phyloP scores from a whole-genome alignment of 2,888 invertebrate genomes.

The Odontocerum albicorne region DNA sequence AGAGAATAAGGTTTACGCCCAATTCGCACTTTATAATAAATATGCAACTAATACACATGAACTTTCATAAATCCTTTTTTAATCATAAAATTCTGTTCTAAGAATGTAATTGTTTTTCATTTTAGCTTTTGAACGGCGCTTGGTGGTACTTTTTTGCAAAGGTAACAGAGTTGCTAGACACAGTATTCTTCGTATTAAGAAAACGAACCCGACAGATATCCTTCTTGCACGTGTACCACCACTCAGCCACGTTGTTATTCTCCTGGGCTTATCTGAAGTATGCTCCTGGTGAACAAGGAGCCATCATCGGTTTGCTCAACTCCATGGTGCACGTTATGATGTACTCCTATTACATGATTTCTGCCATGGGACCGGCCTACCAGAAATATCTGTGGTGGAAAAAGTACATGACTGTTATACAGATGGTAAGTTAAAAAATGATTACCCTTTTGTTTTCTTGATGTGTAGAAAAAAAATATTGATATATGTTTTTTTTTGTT shows the following conservation, averaged over 20 bases:
- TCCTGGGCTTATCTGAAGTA: slow-evolving; percentile 77
- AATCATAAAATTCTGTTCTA: not conserved
- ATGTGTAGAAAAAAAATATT: no score
- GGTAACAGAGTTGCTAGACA: slow-evolving; percentile 76
- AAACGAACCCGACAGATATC: slow-evolving; percentile 79
- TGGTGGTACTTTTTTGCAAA: slow-evolving; percentile 85
- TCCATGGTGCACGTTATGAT: slow-evolving; percentile 79
- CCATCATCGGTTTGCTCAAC: slow-evolving; percentile 71
- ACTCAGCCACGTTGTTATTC: slow-evolving; percentile 72
- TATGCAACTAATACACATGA: not conserved
- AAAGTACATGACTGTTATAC: slow-evolving; percentile 78
- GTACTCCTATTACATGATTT: slow-evolving; percentile 78
- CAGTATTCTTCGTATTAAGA: slow-evolving; percentile 85
- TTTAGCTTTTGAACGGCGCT: slow-evolving; percentile 61
- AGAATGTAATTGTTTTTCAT: slow-evolving; percentile 29
- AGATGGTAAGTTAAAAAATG: slow-evolving; percentile 64
- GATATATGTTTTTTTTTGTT: not conserved
- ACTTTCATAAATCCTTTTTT: not conserved
- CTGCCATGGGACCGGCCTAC: slow-evolving; percentile 73
- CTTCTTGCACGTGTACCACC: slow-evolving; percentile 89
- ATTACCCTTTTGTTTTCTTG: no score
- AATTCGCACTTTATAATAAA: no score
- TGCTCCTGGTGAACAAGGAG: slow-evolving; percentile 72
- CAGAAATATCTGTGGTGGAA: slow-evolving; percentile 84
- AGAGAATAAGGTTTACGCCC: no score